Evolutionary conservation across 2,888 invertebrate species (phyloP).

Genomic region (Philhelius pedissequus): DNA sequence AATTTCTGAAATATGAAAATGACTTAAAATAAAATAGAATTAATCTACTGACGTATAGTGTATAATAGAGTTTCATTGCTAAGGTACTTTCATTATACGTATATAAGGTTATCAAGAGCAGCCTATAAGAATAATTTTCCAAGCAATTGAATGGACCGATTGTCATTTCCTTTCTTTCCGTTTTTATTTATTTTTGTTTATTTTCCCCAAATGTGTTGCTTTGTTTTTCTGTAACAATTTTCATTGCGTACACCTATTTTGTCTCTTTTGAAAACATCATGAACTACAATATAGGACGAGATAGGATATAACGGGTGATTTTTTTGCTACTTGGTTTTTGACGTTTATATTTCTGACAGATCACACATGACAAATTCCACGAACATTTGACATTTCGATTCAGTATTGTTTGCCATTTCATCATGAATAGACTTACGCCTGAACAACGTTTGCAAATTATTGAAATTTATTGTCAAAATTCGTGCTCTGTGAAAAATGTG

Average conservation of each 20-base stretch:
- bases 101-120: slow-evolving; percentile 2
- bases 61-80: neutral
- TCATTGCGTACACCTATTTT: neutral
- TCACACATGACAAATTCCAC: too few relatives aligned
- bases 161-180: slow-evolving; percentile 34
- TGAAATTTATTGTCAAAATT: too few relatives aligned
- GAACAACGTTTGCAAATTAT: too few relatives aligned
- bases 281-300: neutral
- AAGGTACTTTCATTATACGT: neutral
- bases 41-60: neutral
- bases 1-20: too few relatives aligned
- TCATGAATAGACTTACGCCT: too few relatives aligned
- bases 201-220: neutral
- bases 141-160: slow-evolving; percentile 56
- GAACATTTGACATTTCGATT: too few relatives aligned
- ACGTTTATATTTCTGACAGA: too few relatives aligned
- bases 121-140: slow-evolving; percentile 55
- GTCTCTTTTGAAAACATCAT: neutral
- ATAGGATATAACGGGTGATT: too few relatives aligned
- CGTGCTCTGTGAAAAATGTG: too few relatives aligned
- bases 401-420: too few relatives aligned
- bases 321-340: too few relatives aligned
- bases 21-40: neutral
- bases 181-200: neutral
- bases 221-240: neutral